Evolutionary conservation across 1,140 invertebrate genomes (phyloP).

Genomic region (Choristoneura fumiferana): DNA sequence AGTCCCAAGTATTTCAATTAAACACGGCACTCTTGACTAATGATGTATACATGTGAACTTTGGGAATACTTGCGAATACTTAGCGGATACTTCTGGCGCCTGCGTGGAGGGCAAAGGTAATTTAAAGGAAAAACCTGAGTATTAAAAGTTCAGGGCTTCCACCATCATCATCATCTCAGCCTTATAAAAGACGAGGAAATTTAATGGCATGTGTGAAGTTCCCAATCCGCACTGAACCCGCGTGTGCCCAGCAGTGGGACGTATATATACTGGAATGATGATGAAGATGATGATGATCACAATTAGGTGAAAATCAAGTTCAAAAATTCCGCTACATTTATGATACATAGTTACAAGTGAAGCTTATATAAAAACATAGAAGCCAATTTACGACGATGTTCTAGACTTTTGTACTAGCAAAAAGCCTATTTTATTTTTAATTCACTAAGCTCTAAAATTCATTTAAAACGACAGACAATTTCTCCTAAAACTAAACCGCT

Average conservation of each 20-base stretch:
- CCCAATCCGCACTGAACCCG: too few relatives aligned
- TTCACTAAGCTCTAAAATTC: background rate
- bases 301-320: background rate
- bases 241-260: too few relatives aligned
- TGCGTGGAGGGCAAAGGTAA: too few relatives aligned
- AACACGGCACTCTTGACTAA: background rate
- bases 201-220: too few relatives aligned
- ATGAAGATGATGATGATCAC: background rate
- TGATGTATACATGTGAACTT: conserved; percentile 14
- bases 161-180: background rate
- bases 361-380: too few relatives aligned
- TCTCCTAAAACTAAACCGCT: background rate
- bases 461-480: background rate
- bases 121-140: background rate
- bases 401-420: too few relatives aligned
- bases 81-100: background rate
- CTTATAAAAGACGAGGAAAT: background rate
- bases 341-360: too few relatives aligned
- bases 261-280: background rate
- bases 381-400: too few relatives aligned
- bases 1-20: conserved; percentile 14
- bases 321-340: background rate
- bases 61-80: conserved; percentile 6
- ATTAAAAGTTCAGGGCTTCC: background rate
- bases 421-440: too few relatives aligned